Evolutionary conservation across 2,888 invertebrate species (phyloP).

Genomic region (Thecophora atra): DNA sequence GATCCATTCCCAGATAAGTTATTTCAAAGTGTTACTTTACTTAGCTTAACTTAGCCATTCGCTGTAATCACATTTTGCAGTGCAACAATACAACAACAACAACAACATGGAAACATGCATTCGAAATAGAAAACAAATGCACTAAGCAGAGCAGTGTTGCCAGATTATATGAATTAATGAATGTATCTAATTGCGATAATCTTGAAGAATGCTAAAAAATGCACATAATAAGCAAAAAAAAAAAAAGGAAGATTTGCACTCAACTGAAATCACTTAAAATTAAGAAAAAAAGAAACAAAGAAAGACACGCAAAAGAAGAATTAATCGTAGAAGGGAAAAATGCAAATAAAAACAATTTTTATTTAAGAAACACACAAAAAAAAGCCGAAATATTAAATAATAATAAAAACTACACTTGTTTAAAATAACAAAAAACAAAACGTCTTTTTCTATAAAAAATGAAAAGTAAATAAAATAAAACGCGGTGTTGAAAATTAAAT

Average conservation of each 20-base stretch:
- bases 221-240: neutral
- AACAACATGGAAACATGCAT: neutral
- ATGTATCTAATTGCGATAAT: conserved; percentile 34
- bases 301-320: conserved; percentile 34
- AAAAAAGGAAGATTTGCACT: neutral
- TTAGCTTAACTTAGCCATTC: conserved; percentile 22
- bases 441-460: too few relatives aligned
- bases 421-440: conserved; percentile 6
- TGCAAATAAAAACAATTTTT: conserved; percentile 31
- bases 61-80: conserved; percentile 7
- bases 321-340: conserved; percentile 32
- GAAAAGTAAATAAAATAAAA: too few relatives aligned
- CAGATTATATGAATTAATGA: conserved; percentile 36
- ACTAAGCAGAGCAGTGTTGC: conserved; percentile 25
- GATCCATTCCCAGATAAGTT: conserved; percentile 20
- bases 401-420: neutral
- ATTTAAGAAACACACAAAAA: neutral
- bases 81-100: neutral
- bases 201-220: conserved; percentile 24
- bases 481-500: too few relatives aligned
- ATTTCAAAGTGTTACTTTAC: conserved; percentile 8
- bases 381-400: too few relatives aligned
- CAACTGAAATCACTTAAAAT: conserved; percentile 29
- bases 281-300: too few relatives aligned
- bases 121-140: neutral